Conservation (phyloP, 2,797 vertebrate species). For the Gymnocypris eckloni region DNA sequence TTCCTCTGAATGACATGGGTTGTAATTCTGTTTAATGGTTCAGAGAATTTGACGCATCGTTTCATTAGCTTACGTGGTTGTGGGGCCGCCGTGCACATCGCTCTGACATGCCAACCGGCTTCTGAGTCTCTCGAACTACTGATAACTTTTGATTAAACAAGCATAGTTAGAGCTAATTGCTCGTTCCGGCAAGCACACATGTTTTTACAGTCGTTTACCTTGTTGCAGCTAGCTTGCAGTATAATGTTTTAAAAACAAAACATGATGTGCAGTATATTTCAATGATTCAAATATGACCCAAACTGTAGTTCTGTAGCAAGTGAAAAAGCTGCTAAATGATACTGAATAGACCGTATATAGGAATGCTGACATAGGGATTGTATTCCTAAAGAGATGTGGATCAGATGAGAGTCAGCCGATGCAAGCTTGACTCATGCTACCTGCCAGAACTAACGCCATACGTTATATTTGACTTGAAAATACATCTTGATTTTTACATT, state of each 20-base stretch:
- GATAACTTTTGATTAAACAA: background rate
- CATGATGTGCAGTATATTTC: background rate
- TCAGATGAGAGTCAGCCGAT: no score
- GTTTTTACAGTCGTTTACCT: background rate
- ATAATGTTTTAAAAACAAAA: background rate
- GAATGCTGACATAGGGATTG: no score
- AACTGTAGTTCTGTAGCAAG: no score
- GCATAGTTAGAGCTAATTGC: background rate
- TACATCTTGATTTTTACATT: no score
- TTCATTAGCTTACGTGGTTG: conserved; percentile 10
- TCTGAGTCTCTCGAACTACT: background rate
- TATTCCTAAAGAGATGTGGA: no score
- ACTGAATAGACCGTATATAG: no score
- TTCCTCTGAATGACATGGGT: background rate
- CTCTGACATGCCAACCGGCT: background rate
- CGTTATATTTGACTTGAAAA: no score
- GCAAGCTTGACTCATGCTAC: no score
- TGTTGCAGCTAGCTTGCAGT: background rate
- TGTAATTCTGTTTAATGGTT: conserved; percentile 21
- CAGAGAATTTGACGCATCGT: conserved; percentile 12
- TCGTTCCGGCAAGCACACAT: background rate
- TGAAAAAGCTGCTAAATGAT: no score
- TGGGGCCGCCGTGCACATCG: no score
- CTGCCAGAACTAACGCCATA: no score
- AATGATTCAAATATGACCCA: no score